Evolutionary conservation across 2,113 vertebrate species (phyloP).

Genomic region (Perca fluviatilis): DNA sequence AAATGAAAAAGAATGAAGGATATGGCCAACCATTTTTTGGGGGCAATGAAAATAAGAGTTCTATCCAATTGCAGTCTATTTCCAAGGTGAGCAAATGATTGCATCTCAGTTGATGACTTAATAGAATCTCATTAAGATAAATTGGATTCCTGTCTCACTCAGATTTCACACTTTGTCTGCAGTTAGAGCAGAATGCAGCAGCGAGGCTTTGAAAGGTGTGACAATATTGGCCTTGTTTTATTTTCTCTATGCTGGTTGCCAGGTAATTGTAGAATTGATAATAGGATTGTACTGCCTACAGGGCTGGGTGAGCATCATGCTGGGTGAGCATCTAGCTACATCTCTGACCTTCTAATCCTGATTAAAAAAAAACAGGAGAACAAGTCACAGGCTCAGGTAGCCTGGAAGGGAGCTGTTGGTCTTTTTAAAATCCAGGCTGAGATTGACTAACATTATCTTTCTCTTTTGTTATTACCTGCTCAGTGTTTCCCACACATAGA

Average conservation of each 20-base stretch:
- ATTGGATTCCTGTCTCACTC: too few species aligned
- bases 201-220: neutral
- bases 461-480: neutral
- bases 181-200: neutral
- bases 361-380: neutral
- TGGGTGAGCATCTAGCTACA: neutral
- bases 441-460: neutral
- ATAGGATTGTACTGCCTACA: neutral
- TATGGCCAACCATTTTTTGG: neutral
- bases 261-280: constrained; percentile 6
- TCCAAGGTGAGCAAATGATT: neutral
- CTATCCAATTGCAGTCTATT: neutral
- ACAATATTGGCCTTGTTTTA: neutral
- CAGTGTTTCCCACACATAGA: too few species aligned
- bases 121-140: neutral
- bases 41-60: neutral
- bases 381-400: neutral
- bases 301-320: neutral
- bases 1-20: neutral
- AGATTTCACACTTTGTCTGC: neutral
- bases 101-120: neutral
- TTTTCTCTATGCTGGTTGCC: neutral
- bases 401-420: neutral
- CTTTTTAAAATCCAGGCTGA: neutral
- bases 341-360: neutral